phyloP scores from a whole-genome alignment of 2,888 invertebrate genomes.

The Drosophila neotestacea region DNA sequence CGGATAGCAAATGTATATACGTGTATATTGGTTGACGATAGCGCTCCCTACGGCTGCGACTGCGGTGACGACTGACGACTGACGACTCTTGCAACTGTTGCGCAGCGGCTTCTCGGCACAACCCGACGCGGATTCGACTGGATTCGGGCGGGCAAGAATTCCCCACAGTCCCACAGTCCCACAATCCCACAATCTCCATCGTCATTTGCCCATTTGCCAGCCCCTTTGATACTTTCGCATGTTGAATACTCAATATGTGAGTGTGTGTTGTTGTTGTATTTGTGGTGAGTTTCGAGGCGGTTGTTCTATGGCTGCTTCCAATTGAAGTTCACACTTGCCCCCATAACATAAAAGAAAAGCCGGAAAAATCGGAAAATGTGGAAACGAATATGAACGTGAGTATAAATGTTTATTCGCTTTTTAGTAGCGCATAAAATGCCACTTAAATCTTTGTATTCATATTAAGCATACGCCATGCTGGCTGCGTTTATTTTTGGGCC shows the following conservation, averaged over 20 bases:
- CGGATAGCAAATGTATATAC: constrained; percentile 18
- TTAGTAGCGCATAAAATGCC: constrained; percentile 38
- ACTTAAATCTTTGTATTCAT: constrained; percentile 18
- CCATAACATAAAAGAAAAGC: constrained; percentile 14
- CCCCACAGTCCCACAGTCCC: constrained; percentile 20
- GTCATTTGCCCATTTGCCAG: constrained; percentile 14
- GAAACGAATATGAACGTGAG: not conserved
- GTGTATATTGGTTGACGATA: constrained; percentile 16
- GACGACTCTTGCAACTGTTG: constrained; percentile 30
- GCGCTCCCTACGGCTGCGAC: constrained; percentile 27
- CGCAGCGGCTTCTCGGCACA: constrained; percentile 40
- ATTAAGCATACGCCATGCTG: constrained; percentile 30
- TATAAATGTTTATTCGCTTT: constrained; percentile 30
- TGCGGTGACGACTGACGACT: constrained; percentile 11
- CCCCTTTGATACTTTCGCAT: constrained; percentile 25
- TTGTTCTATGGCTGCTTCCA: constrained; percentile 62
- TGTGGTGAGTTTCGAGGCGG: constrained; percentile 56
- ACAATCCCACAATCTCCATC: constrained; percentile 5
- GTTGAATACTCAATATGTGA: constrained; percentile 20
- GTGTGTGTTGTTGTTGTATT: constrained; percentile 10
- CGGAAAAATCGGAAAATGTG: constrained; percentile 27
- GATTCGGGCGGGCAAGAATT: constrained; percentile 51
- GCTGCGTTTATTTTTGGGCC: constrained; percentile 22
- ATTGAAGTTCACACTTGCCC: constrained; percentile 16
- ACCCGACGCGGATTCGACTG: constrained; percentile 60